Base-by-base conservation (phyloP, 2,888 invertebrate genomes). In the Eupeodes latifasciatus region DNA sequence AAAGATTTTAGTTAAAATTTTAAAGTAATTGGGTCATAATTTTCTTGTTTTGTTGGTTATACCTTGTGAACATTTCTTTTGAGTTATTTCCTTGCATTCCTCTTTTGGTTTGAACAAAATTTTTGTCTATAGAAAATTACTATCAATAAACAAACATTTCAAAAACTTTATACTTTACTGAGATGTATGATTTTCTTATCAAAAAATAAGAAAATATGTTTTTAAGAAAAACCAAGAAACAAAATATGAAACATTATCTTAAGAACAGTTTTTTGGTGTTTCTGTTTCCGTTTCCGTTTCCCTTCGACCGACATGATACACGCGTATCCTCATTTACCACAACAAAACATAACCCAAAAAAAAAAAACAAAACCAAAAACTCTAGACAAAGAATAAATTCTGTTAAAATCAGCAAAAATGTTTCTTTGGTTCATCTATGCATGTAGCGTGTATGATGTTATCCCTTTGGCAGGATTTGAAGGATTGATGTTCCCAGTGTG, bases 391-490 rank as follows among this genome's bases (percentile, higher is more conserved):
- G 27, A 27, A 47, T 7, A 77, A n/a, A n/a, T 81, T 74, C 27
- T 71, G 62, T 66, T 36, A 57, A 80, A 88, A 79, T 88, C 88
- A 88, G 85, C 88, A 85, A 88, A 88, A 85, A 85, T 49, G 5
- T 71, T 81, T 55, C 71, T 85, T 81, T 27, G 27, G 81, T 85
- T 85, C 88, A 85, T 85, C 81, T 84, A 78, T 55, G 57, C 34
- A 40, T 40, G 40, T 40, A 40, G 40, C 40, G 9, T 40, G 69
- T 75, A 69, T 80, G 76, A 62, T 87, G 86, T 88, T 88, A 85
- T 88, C 88, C 88, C 88, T 88, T 88, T 88, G 88, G 88, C 85
- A 85, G 85, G 81, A 85, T 88, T 85, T 84, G 88, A 88, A 78
- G 88, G 85, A 88, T 88, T 81, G 85, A 78, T 85, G 81, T 85